phyloP scores from a whole-genome alignment of 2,113 vertebrate species.

The Bos taurus region ARS-UCD2.0 NC_037349.1:52577001-52577500 shows the following conservation, averaged over 20 bases:
- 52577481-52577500: not conserved
- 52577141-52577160: not conserved
- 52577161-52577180: not conserved
- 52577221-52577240: not conserved
- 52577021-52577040: not conserved
- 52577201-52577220: not conserved
- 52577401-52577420: not conserved
- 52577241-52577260: not conserved
- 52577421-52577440: not conserved
- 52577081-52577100: not conserved
- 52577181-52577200: not conserved
- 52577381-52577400: not conserved
- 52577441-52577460: not conserved
- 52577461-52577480: not conserved
- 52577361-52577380: not conserved
- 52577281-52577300: not conserved
- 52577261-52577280: fast-evolving
- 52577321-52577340: not conserved
- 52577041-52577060: fast-evolving
- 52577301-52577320: not conserved
- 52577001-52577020: not conserved
- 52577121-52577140: not conserved
- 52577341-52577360: not conserved
- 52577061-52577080: not conserved
- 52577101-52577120: not conserved